Percentiles rank a stretch among this genome's conserved stretches.
Evolutionary conservation across 2,797 vertebrate species (phyloP).

Genomic region (Micrastur ruficollis): DNA sequence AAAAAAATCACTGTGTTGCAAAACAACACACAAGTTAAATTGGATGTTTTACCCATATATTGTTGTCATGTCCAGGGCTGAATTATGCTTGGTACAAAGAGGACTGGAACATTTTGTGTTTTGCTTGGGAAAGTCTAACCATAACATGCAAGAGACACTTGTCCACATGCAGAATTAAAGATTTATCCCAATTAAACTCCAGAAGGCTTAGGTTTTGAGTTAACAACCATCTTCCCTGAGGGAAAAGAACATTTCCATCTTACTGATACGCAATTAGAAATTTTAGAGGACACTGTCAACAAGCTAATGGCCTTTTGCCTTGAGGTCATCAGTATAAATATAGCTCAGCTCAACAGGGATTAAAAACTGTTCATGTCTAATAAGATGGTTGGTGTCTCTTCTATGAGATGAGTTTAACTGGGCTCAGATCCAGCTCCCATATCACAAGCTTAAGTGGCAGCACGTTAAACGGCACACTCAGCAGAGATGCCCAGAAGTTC

Average conservation of each 20-base stretch:
- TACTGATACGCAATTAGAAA: not conserved
- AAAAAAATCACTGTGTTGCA: not conserved
- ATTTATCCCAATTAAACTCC: not conserved
- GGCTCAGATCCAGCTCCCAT: conserved; percentile 13
- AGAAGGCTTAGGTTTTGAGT: not conserved
- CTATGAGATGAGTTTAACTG: not conserved
- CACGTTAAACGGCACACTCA: not conserved
- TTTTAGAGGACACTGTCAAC: conserved; percentile 30
- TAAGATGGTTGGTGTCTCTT: not conserved
- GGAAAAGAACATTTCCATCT: not conserved
- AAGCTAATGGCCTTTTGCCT: not conserved
- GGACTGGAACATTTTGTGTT: not conserved
- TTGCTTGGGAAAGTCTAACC: not conserved
- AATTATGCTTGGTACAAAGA: not conserved
- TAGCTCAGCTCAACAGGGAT: not conserved
- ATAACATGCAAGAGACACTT: not conserved
- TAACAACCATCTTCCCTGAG: not conserved
- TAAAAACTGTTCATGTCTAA: not conserved
- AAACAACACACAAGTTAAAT: not conserved
- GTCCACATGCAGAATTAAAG: not conserved
- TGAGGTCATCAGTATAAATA: not conserved
- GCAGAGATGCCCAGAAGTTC: not conserved
- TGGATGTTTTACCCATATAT: not conserved
- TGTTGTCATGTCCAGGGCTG: not conserved
- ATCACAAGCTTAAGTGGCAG: not conserved